Evolutionary conservation across 2,113 vertebrate genomes (phyloP).

Genomic region (Nyctereutes procyonoides): DNA sequence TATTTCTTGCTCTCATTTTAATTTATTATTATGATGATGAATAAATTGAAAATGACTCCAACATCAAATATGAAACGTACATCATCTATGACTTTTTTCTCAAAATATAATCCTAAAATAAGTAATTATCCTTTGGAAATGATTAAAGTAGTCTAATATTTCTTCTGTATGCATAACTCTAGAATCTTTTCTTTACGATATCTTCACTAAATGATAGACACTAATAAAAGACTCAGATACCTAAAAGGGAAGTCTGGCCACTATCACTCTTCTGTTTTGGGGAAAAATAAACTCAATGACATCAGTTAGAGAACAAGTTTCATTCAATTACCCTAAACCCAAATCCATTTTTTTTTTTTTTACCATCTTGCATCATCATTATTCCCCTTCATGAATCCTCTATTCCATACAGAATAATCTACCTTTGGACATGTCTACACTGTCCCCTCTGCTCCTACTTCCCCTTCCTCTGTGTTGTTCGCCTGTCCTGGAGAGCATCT

Average conservation of each 20-base stretch:
- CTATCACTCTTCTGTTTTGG: neutral
- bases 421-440: neutral
- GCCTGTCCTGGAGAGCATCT: accelerated
- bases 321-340: neutral
- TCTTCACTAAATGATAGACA: neutral
- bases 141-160: neutral
- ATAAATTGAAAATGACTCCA: neutral
- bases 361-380: neutral
- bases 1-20: neutral
- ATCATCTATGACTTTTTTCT: neutral
- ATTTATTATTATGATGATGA: neutral
- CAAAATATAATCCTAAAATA: neutral
- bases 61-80: neutral
- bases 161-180: neutral
- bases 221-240: neutral
- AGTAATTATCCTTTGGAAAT: neutral
- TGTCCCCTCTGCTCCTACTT: accelerated
- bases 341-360: neutral
- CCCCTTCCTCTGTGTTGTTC: accelerated
- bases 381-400: neutral
- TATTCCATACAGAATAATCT: neutral
- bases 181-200: neutral
- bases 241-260: neutral
- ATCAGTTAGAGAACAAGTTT: neutral
- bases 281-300: neutral